Evolutionary conservation across 2,888 invertebrate genomes (phyloP).

Genomic region (Acleris emargana): DNA sequence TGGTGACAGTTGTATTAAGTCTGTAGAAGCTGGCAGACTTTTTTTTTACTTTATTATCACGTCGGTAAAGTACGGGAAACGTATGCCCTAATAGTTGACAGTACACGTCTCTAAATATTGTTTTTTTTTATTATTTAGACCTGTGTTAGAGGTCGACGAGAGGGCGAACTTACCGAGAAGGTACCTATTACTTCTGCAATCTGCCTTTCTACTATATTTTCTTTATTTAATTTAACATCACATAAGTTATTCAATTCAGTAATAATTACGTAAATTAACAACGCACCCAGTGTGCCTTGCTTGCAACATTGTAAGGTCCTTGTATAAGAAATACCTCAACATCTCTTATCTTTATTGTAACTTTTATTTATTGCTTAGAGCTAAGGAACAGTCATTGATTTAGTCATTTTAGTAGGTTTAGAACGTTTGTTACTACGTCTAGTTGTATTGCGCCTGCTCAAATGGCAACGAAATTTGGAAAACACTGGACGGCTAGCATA

Average conservation of each 20-base stretch:
- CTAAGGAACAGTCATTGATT: slow-evolving; percentile 73
- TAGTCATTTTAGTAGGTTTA: slow-evolving; percentile 77
- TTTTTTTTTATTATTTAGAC: no score
- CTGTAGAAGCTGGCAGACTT: no score
- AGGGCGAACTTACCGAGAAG: no score
- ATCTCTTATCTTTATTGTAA: slow-evolving; percentile 48
- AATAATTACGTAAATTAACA: slow-evolving; percentile 17
- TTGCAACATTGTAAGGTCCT: slow-evolving; percentile 54
- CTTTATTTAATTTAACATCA: neutral
- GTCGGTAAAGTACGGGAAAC: no score
- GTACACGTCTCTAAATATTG: no score
- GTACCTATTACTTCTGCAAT: neutral
- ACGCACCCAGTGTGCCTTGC: slow-evolving; percentile 4
- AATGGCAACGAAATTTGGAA: slow-evolving; percentile 42
- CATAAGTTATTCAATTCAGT: neutral
- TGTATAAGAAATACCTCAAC: slow-evolving; percentile 69
- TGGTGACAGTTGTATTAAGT: no score
- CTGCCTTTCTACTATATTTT: neutral
- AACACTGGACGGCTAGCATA: neutral
- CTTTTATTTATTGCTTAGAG: slow-evolving; percentile 67
- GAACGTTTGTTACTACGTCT: slow-evolving; percentile 44
- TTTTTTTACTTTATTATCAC: no score
- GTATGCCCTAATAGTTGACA: no score
- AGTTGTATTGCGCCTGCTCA: slow-evolving; percentile 59
- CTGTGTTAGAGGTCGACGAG: no score